phyloP scores from a whole-genome alignment of 2,113 vertebrate species.

The Ia io region DNA sequence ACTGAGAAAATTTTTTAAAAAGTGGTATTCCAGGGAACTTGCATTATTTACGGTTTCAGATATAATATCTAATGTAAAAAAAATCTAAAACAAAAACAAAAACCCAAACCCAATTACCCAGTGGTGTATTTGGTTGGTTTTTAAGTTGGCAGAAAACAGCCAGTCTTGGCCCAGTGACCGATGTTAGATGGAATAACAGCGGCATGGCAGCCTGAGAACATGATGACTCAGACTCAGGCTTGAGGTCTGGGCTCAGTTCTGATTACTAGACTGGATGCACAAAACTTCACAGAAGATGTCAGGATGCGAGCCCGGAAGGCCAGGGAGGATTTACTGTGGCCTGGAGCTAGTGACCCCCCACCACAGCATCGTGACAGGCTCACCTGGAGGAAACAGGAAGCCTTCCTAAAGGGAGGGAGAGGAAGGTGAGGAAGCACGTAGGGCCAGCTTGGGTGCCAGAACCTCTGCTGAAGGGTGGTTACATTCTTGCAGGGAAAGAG shows the following conservation, averaged over 20 bases:
- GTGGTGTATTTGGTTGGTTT: not conserved
- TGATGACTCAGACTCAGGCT: not conserved
- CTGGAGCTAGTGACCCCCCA: fast-evolving
- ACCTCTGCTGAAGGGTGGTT: not conserved
- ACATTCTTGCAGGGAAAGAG: not conserved
- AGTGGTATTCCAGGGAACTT: not conserved
- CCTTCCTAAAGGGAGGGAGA: not conserved
- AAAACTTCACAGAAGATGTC: not conserved
- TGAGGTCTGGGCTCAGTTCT: not conserved
- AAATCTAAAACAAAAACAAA: not conserved
- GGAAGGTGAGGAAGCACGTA: not conserved
- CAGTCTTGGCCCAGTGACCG: not conserved
- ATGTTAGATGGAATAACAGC: constrained; percentile 11
- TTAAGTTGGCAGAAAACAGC: not conserved
- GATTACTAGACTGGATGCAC: not conserved
- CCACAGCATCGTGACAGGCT: not conserved
- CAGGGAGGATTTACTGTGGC: fast-evolving
- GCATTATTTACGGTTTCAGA: not conserved
- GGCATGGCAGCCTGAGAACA: not conserved
- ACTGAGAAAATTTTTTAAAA: not conserved
- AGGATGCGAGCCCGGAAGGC: not conserved
- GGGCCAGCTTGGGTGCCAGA: not conserved
- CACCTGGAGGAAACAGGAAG: not conserved
- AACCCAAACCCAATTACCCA: not conserved
- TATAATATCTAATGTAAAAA: not conserved